Conservation (phyloP, 2,113 vertebrate genomes). For the Prolemur simus region DNA sequence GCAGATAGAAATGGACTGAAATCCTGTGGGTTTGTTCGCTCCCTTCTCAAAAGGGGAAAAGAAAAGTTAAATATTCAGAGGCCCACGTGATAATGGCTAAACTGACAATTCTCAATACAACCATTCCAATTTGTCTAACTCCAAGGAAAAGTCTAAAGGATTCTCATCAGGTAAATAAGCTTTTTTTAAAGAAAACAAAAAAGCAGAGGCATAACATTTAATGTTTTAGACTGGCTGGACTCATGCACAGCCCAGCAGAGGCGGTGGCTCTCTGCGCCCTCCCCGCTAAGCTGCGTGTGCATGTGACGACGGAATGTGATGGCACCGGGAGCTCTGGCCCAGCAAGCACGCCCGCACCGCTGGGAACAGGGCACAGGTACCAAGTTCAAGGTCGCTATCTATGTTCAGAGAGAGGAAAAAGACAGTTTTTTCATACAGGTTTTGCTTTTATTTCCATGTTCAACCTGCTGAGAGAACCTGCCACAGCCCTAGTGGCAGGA, state of each 20-base stretch:
- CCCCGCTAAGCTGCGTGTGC: background rate
- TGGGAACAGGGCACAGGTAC: background rate
- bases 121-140: background rate
- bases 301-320: background rate
- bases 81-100: background rate
- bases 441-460: slow-evolving; percentile 88
- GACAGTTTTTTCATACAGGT: slow-evolving; percentile 79
- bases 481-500: slow-evolving; percentile 92
- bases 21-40: accelerated
- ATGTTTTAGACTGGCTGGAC: background rate
- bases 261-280: background rate
- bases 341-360: background rate
- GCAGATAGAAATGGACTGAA: background rate
- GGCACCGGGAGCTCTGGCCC: background rate
- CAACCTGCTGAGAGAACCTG: slow-evolving; percentile 79
- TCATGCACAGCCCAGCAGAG: background rate
- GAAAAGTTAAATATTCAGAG: background rate
- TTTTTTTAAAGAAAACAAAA: background rate
- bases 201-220: no score
- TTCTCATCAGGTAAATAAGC: background rate
- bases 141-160: background rate
- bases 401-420: slow-evolving; percentile 6
- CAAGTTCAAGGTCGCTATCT: background rate
- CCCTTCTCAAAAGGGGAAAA: background rate
- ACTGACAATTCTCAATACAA: background rate